Evolutionary conservation across 2,113 vertebrate species (phyloP).

Genomic region (Ifrita kowaldi): DNA sequence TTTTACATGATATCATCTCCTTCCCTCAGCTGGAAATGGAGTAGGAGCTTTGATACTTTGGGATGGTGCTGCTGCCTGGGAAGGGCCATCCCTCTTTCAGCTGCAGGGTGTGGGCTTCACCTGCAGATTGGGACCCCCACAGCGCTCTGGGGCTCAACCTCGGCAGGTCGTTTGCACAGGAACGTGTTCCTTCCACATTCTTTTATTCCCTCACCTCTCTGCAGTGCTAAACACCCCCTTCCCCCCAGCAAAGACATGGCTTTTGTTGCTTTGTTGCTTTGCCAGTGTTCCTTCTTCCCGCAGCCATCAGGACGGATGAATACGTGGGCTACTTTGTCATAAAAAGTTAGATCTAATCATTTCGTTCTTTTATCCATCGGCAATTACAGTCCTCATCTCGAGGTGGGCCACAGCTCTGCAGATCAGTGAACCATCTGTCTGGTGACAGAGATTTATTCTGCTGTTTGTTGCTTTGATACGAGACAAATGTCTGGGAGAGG

Average conservation of each 20-base stretch:
- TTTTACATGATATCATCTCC: background rate
- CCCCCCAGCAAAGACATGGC: fast-evolving
- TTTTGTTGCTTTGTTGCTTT: background rate
- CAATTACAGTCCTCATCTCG: background rate
- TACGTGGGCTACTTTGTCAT: background rate
- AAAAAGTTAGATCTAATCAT: background rate
- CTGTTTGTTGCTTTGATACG: background rate
- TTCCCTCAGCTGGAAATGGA: background rate
- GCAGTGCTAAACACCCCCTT: background rate
- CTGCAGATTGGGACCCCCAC: background rate
- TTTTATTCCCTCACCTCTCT: background rate
- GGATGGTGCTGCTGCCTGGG: background rate
- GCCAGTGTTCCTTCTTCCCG: background rate
- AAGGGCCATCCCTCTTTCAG: fast-evolving
- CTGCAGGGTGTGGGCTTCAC: background rate
- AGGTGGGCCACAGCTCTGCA: background rate
- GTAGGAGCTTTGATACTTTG: background rate
- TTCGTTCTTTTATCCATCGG: background rate
- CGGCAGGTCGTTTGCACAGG: background rate
- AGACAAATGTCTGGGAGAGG: background rate
- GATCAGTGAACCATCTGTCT: background rate
- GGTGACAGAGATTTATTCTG: background rate
- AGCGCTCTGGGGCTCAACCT: background rate
- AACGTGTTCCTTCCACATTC: fast-evolving
- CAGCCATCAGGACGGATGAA: background rate